Evolutionary conservation across 2,888 invertebrate species (phyloP), one percentile per base, ranked within the genome.

Genomic region (Ptychoptera contaminata): DNA sequence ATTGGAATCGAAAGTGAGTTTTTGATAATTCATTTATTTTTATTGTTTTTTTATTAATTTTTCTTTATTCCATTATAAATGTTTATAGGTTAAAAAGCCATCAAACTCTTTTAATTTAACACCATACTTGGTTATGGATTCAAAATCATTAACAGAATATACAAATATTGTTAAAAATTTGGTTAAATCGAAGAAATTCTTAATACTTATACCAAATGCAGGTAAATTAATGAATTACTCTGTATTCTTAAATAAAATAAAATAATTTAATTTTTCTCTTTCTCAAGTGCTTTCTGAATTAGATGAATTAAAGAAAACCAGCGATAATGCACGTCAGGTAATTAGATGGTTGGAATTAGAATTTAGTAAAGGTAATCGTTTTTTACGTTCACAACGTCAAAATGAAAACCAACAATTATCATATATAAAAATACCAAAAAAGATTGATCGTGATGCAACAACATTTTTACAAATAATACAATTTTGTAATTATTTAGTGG

Each of bases 341-440:
- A 93, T 92, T 47, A 82, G 93, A 52, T 94, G 92, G 92, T 68
- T 94, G 50, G 93, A 93, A 65, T 70, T 75, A 34, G 90, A 92
- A 59, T 77, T 93, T 51, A 79, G 81, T 52, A 79, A 79, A 50
- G 93, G 93, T 10, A 90, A 88, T 54, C 74, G 91, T 50, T 91
- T 82, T 61, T 71, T 93, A 55, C 74, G 90, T 52, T 82, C 90
- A 1, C 93, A 93, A 65, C 77, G 88, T 16, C 78, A 82, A 14
- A 82, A 84, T 47, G 92, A 94, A 64, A 74, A 79, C 23, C 69
- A 79, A 41, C 71, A 82, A 2, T 67, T 87, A 29, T 80, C 78
- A 1, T 69, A 77, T 46, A 73, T 83, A 41, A 82, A 82, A 65
- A 77, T 80, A 53, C 79, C 84, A n/a, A 42, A 42, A 42, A 42